Evolutionary conservation across 1,140 invertebrate genomes (phyloP).

Genomic region (Marisa cornuarietis): DNA sequence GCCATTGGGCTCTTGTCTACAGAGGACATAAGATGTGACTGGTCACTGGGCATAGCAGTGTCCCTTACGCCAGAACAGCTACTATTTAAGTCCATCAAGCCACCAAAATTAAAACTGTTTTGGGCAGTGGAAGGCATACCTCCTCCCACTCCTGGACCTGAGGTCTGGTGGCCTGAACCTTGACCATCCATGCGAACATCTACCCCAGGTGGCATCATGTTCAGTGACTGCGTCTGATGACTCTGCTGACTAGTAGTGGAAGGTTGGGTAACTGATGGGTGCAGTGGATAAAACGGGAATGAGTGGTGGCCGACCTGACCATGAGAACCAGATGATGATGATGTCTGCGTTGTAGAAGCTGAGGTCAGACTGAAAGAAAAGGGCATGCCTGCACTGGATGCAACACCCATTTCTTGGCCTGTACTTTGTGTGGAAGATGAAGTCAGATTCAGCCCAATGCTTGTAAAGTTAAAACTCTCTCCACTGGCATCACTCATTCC

Average conservation of each 20-base stretch:
- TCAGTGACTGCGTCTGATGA: slow-evolving; percentile 39
- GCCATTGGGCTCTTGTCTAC: slow-evolving; percentile 22
- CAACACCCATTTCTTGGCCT: slow-evolving; percentile 4
- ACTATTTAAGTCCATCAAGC: background rate
- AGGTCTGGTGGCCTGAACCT: background rate
- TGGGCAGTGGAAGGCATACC: background rate
- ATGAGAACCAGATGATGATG: background rate
- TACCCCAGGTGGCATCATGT: slow-evolving; percentile 35
- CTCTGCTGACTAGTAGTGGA: slow-evolving; percentile 21
- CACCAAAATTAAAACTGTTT: slow-evolving; percentile 2
- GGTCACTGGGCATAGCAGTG: slow-evolving; percentile 3
- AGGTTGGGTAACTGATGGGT: slow-evolving; percentile 24
- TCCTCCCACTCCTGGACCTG: background rate
- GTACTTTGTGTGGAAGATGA: slow-evolving; percentile 36
- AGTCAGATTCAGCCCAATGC: slow-evolving; percentile 53
- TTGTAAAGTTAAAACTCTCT: slow-evolving; percentile 57
- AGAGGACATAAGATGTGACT: background rate
- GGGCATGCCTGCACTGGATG: slow-evolving; percentile 24
- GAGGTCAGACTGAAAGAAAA: slow-evolving; percentile 40
- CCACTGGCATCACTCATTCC: slow-evolving; percentile 36
- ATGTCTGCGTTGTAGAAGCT: slow-evolving; percentile 22
- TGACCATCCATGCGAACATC: slow-evolving; percentile 29
- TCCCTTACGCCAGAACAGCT: slow-evolving; percentile 16
- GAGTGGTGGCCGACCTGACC: slow-evolving; percentile 7
- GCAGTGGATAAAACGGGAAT: slow-evolving; percentile 32